These are phyloP conservation scores for Psittacula cyanocephala DNA, from an alignment of 2,113 vertebrate species.

Conservation along the genomic window DNA sequence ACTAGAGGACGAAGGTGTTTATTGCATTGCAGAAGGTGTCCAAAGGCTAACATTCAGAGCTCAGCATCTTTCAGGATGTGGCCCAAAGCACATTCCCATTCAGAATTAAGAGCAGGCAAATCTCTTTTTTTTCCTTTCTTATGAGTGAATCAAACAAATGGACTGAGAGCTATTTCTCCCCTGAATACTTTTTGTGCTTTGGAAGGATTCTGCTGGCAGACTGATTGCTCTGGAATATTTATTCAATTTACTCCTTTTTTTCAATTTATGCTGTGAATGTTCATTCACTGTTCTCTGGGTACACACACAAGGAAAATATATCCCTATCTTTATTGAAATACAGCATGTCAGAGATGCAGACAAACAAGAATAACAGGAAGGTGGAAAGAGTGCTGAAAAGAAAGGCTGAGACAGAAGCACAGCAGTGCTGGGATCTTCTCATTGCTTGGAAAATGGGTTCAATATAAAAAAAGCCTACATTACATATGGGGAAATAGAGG, in stretches of 20 bases:
- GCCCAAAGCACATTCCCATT: background rate
- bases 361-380: background rate
- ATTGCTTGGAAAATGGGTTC: background rate
- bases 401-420: background rate
- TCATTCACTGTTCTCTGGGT: background rate
- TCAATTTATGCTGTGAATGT: background rate
- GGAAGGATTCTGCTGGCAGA: conserved; percentile 6
- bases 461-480: background rate
- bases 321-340: background rate
- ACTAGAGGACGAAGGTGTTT: background rate
- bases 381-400: background rate
- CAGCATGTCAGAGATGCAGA: background rate
- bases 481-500: background rate
- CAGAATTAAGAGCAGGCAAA: background rate
- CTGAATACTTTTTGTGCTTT: conserved; percentile 4
- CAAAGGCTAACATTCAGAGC: background rate
- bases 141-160: conserved; percentile 11
- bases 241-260: conserved; percentile 40
- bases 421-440: background rate
- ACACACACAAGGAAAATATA: background rate
- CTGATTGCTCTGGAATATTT: conserved; percentile 27
- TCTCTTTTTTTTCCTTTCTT: background rate
- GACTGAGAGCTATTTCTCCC: conserved; percentile 24
- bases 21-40: background rate
- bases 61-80: background rate